Base-by-base conservation (phyloP, 2,113 vertebrate species). In the Pontoporia blainvillei region DNA sequence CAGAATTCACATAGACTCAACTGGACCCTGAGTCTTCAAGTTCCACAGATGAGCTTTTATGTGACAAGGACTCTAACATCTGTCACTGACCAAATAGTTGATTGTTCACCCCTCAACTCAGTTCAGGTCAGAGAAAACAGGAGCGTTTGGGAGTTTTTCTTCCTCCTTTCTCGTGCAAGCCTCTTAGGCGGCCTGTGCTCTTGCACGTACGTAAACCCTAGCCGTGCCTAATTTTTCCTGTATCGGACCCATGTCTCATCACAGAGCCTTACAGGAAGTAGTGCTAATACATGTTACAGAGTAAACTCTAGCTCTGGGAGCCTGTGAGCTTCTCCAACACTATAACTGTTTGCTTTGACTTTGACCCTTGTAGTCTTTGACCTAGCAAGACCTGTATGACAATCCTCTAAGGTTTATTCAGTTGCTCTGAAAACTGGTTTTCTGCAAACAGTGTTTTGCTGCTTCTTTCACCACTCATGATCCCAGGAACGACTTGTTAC, bases 401-500 rank as follows among this genome's bases (percentile, higher is more conserved):
- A 1, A 3, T 14, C 81, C 31, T 34, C 52, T 52, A 25, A 57
- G 46, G 3, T 66, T 90, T 61, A 23, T 34, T 79, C 66, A 84
- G 94, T 82, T 95, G 41, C 36, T 86, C 86, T 75, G 69, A 75
- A 78, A 79, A 95, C 39, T 84, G 29, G n/a, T 90, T 92, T 72
- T 44, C 59, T 66, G 90, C 52, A 87, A 90, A 91, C 52, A 88
- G 61, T 46, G 79, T 89, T 88, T 69, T 44, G 23, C 57, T 91
- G 0, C 39, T 93, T 52, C 81, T 85, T 72, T 90, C 14, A 49
- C 36, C 49, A 75, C 41, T 94, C n/a, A 31, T 41, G 57, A 78
- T 93, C 59, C 59, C 76, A 91, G 73, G 52, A 75, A 73, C 61
- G 79, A 69, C 83, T 95, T 73, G 86, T 98, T 97, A 97, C 44